These are phyloP conservation scores for Thunnus thynnus DNA, from an alignment of 2,113 vertebrate genomes.

Conservation along the genomic window DNA sequence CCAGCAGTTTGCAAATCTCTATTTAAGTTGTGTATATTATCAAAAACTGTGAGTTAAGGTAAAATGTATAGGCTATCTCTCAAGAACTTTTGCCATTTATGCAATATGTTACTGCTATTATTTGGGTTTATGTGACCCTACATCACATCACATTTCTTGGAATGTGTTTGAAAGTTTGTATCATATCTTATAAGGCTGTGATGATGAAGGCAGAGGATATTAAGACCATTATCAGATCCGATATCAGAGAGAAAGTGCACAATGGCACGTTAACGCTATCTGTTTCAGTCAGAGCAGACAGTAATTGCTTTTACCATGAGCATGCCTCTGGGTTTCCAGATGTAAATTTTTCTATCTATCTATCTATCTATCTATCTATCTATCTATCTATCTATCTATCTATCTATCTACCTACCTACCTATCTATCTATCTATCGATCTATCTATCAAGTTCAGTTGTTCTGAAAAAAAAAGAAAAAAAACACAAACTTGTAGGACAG, in stretches of 20 bases:
- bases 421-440: not conserved
- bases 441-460: not conserved
- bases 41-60: no score
- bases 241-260: slow-evolving; percentile 11
- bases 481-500: slow-evolving; percentile 3
- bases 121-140: slow-evolving; percentile 14
- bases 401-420: not conserved
- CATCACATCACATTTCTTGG: slow-evolving; percentile 19
- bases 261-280: slow-evolving; percentile 19
- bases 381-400: not conserved
- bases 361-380: not conserved
- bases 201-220: slow-evolving; percentile 35
- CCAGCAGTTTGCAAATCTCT: no score
- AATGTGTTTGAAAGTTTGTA: slow-evolving; percentile 1
- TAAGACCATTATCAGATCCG: slow-evolving; percentile 39
- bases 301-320: slow-evolving; percentile 24
- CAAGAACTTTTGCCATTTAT: not conserved
- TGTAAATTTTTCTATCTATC: no score
- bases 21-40: no score
- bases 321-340: not conserved
- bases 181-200: slow-evolving; percentile 15
- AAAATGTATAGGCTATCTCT: no score
- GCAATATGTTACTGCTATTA: not conserved
- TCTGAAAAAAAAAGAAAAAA: not conserved
- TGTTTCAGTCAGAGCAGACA: slow-evolving; percentile 9